Evolutionary conservation across 1,140 invertebrate genomes (phyloP), one percentile per base, ranked within the genome.

Genomic region (Lethrus apterus): DNA sequence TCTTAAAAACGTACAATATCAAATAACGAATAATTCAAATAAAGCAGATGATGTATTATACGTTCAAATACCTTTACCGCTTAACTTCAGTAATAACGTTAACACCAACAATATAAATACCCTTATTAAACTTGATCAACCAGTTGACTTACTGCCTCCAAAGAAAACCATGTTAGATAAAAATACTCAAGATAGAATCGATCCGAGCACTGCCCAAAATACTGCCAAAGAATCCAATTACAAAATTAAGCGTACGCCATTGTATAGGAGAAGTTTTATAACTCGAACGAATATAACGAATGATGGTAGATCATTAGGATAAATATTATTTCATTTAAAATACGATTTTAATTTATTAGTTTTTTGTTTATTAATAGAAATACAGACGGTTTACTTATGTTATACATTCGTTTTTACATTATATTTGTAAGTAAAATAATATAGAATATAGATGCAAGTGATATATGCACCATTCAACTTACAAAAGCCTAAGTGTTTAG

Each of bases 61-160:
- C 42, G 60, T 66, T 2, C 59, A 63, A 51, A 59, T 66, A 14
- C 64, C 64, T 45, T 43, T 66, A 33, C 62, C 62, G 11, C 50
- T 48, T 19, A 62, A 58, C 40, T 56, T 58, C 34, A 58, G 58
- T 0, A 19, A 51, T 31, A 43, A 52, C 29, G 13, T 45, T 40
- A 32, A 15, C 33, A 2, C 33, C 38, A 32, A 1, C 7, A 36
- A 18, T 26, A 7, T 7, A n/a, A 26, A 26, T 26, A 26, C 5
- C 23, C n/a, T 26, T 7, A 26, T 26, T 26, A 26, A 7, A 7
- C 23, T 26, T 26, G 13, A 21, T 38, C 9, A 38, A 38, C 35
- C 35, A 4, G 24, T 38, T 21, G 35, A 38, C 13, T 1, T 38
- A 11, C 35, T 38, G 24, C 18, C 19, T 21, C 14, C 13, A 3